Evolutionary conservation across 35 echinoderm and acorn worm genomes (phyloP), one percentile per base, ranked within the genome.

Genomic region (Apostichopus californicus): DNA sequence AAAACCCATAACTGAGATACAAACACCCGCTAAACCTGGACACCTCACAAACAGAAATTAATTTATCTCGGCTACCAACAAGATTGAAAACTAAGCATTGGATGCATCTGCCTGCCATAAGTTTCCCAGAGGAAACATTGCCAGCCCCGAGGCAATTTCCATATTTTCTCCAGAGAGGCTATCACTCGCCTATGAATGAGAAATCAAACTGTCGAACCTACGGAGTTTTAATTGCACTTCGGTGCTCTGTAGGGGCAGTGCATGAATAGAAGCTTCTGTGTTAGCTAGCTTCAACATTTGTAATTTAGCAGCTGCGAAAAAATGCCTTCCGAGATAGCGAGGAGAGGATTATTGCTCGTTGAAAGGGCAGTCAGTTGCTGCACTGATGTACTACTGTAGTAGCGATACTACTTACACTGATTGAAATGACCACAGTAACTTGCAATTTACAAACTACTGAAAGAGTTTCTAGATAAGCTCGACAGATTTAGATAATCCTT

Each of bases 131-230:
- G 80, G 55, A 83, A 56, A 17, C 17, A 83, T 7, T 18, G 15
- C 53, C 34, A 83, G 80, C 46, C 46, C 80, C 80, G 80, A 83
- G 80, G 80, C 80, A 83, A 83, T 83, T 83, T 83, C 80, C 80
- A 56, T 7, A 83, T 55, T 83, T 83, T 53, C 55, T 56, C 55
- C 14, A 9, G 52, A 83, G 80, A 83, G 80, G 80, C 55, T 83
- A 83, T 83, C 80, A 55, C 80, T 83, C 80, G 55, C 80, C 46
- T 55, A 55, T 55, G 52, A 83, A 10, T 6, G 28, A 53, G 55
- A 55, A 56, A 83, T 54, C 80, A 83, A 55, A 55, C 80, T 55
- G 53, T 83, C 55, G 64, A 80, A 80, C 12, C 78, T 80, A 80
- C 78, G 78, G 34, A 68, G 64, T 68, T 68, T 68, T 68, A 68